Base-by-base conservation (phyloP, 2,888 invertebrate species). In the Drosophila mercatorum region DNA sequence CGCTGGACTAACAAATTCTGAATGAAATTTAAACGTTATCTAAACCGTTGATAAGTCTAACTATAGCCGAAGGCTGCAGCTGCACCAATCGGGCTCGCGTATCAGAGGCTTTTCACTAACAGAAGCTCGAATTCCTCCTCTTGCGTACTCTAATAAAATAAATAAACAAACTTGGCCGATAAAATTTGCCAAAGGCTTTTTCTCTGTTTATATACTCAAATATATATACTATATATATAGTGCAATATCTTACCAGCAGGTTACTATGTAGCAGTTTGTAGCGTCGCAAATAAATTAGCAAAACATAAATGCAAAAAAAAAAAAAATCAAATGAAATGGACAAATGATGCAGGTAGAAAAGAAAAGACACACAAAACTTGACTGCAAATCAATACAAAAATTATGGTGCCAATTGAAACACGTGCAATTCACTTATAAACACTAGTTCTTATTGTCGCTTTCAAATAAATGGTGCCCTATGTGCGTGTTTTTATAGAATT, bases 381-480 rank as follows among this genome's bases (percentile, higher is more conserved):
- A 75, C 49, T 59, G 66, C 61, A 78, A 77, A 79, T 67, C 79
- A 78, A 77, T 75, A 67, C 4, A 75, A 66, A 2, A 75, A 70
- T 52, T 63, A 41, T 49, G 41, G 64, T 79, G 77, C 77, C 71
- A 77, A 79, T 75, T 55, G 28, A 67, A 64, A 61, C 31, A 40
- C 57, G 79, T 78, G 77, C 67, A 77, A 70, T 79, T 59, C 61
- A 67, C 79, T 62, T 58, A 61, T 47, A 79, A 75, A 28, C 75
- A 70, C 79, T 77, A 79, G 63, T 67, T 70, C 3, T 75, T 77
- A 75, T 75, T 77, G 70, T 67, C 41, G 58, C 40, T 70, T 77
- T 3, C 70, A 77, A 75, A 44, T 22, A 70, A 64, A 64, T 47
- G 12, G 71, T 77, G 79, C 52, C 41, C 59, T 70, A 67, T 70